These are phyloP conservation scores for Hylyphantes graminicola DNA, from an alignment of 1,140 invertebrate genomes.

Conservation along the genomic window DNA sequence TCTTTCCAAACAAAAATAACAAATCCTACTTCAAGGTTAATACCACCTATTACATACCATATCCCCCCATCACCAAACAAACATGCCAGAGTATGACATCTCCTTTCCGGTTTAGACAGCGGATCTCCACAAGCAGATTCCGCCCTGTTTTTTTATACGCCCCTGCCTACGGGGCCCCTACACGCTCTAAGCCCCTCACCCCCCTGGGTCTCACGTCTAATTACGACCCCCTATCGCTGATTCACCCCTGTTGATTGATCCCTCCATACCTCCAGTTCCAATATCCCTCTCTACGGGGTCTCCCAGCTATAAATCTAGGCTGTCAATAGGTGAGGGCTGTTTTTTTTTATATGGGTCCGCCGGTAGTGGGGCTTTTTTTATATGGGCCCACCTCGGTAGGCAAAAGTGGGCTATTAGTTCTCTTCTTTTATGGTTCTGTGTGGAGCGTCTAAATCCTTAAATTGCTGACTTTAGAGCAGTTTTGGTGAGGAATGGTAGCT, in stretches of 20 bases:
- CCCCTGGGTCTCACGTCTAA: conserved; percentile 35
- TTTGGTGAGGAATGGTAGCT: neutral
- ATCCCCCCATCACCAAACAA: too few species aligned
- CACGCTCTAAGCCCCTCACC: conserved; percentile 11
- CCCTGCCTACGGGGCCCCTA: neutral
- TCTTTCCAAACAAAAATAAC: too few species aligned
- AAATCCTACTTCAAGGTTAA: too few species aligned
- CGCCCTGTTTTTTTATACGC: conserved; percentile 1
- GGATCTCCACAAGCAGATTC: conserved; percentile 24
- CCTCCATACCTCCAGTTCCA: conserved; percentile 11
- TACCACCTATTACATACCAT: too few species aligned
- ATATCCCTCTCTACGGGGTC: conserved; percentile 39
- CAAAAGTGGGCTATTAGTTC: conserved; percentile 33
- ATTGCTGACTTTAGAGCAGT: conserved; percentile 43
- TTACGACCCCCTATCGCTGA: conserved; percentile 41
- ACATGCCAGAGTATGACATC: too few species aligned
- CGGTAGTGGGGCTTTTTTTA: conserved; percentile 11
- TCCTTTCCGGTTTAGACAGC: neutral
- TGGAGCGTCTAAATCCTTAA: conserved; percentile 35
- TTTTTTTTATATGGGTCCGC: neutral
- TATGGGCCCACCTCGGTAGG: neutral
- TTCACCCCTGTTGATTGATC: conserved; percentile 47
- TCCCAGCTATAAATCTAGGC: conserved; percentile 40
- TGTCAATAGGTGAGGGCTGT: conserved; percentile 43
- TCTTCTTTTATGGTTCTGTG: conserved; percentile 6